Evolutionary conservation across 2,888 invertebrate species (phyloP).

Genomic region (Lithophane ornitopus): DNA sequence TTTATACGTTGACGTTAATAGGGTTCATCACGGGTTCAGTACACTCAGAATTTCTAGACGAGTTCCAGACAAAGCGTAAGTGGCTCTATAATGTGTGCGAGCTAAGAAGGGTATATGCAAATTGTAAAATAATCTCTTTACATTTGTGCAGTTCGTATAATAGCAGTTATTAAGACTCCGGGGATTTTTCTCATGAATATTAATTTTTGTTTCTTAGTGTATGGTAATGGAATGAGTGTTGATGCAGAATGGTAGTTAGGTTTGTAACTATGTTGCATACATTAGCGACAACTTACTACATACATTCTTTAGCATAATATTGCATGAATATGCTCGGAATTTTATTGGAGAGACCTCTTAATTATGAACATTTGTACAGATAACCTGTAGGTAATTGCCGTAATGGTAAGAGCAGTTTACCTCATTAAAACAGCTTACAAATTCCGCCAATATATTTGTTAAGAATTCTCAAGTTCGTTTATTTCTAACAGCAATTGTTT

Average conservation of each 20-base stretch:
- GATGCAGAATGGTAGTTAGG: neutral
- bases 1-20: constrained; percentile 38
- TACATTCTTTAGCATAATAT: neutral
- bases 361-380: neutral
- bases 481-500: neutral
- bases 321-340: neutral
- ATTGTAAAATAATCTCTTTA: constrained; percentile 50
- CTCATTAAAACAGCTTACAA: neutral
- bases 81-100: constrained; percentile 38
- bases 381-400: neutral
- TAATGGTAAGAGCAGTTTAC: too few species aligned
- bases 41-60: constrained; percentile 38
- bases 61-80: constrained; percentile 35
- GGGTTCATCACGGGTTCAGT: constrained; percentile 48
- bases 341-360: neutral
- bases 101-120: constrained; percentile 50
- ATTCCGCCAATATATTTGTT: neutral
- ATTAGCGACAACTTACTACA: neutral
- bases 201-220: constrained; percentile 21
- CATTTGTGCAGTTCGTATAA: constrained; percentile 31
- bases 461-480: neutral
- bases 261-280: neutral
- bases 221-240: constrained; percentile 4
- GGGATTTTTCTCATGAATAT: constrained; percentile 39
- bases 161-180: constrained; percentile 14